Evolutionary conservation across 2,113 vertebrate species (phyloP), one percentile per base, ranked within the genome.

Genomic region (Parus major): DNA sequence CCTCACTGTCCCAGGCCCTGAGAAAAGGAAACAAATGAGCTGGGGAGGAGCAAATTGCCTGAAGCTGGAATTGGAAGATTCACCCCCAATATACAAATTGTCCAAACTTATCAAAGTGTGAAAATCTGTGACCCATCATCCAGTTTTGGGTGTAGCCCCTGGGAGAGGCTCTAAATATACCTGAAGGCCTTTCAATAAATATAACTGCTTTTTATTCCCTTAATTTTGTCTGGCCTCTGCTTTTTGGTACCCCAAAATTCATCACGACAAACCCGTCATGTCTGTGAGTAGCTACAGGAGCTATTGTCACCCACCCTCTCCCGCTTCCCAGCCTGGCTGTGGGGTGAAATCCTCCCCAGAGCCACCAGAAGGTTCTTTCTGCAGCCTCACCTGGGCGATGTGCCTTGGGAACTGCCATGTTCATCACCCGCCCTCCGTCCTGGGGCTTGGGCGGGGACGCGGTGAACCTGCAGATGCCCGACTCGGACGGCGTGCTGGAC

Each of bases 391-490:
- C 99, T 97, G 99, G 99, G 98, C 99, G 98, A 96, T 99, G 99
- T 25, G 99, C 99, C 98, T 99, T 99, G 92, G 99, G 99, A 90
- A 98, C 99, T 22, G 99, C 99, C 99, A 99, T 99, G 97, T 99
- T 99, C 98, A 97, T 99, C 97, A 99, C 99, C 61, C 99, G 97
- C 65, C 99, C 99, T 97, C 99, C 99, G 56, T 99, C 99, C 98
- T 99, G 99, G 97, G 99, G 99, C 97, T 99, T 99, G 56, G 99
- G 99, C 21, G 99, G 99, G 7, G 99, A 99, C 11, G 99, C 99
- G 2, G 99, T 99, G 95, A 99, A 99, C 78, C 99, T 98, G 98
- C 99, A 99, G 97, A 99, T 99, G 97, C 99, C 99, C 15, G 99
- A 99, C 97, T 99, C 99, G 33, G 99, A 99, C 10, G 99, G 99